Conservation (phyloP, 2,888 invertebrate species). For the Cephus spinipes region DNA sequence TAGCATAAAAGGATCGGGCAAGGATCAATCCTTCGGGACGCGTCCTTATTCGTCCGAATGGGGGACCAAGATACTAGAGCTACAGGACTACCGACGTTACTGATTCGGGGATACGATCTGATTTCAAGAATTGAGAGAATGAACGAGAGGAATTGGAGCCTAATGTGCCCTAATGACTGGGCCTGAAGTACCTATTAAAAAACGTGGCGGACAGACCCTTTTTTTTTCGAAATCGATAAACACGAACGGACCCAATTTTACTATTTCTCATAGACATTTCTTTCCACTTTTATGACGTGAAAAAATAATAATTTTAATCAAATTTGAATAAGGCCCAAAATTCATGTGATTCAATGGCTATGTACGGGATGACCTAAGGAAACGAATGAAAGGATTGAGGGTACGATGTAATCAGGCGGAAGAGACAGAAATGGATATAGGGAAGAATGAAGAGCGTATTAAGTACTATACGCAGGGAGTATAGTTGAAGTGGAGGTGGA, state of each 20-base stretch:
- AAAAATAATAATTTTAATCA: not conserved
- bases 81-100: not conserved
- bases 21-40: constrained; percentile 29
- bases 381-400: not conserved
- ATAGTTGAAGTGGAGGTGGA: not conserved
- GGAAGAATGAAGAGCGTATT: not conserved
- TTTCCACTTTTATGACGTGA: not conserved
- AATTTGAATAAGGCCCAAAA: not conserved
- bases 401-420: not conserved
- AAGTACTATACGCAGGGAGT: not conserved
- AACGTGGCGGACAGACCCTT: not conserved
- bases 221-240: not conserved
- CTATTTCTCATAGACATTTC: not conserved
- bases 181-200: not conserved
- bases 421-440: not conserved
- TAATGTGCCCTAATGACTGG: not conserved
- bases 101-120: not conserved
- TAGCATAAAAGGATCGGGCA: constrained; percentile 57
- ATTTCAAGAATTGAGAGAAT: not conserved
- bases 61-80: not conserved
- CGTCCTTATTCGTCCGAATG: not conserved
- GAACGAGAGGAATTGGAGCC: not conserved
- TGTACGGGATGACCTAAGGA: not conserved
- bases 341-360: not conserved
- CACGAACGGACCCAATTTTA: not conserved